Base-by-base conservation (phyloP, 2,888 invertebrate species). In the Subacronicta megacephala region DNA sequence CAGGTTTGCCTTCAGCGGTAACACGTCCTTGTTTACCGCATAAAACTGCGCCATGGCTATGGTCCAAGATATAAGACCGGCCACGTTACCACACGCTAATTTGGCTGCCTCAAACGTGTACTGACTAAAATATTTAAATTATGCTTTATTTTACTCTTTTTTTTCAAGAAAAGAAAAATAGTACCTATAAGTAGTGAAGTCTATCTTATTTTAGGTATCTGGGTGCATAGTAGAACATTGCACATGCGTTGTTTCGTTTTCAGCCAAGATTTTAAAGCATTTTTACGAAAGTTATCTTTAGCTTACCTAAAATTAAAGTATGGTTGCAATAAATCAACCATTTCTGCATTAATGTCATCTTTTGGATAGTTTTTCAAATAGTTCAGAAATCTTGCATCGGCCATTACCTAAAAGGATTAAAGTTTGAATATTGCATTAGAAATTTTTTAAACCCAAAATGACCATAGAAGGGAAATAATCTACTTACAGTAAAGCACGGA, bases 51-150 rank as follows among this genome's bases (percentile, higher is more conserved):
- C 95, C 97, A 98, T 97, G 0, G 97, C 96, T 43, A 96, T 96
- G 2, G 98, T 98, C 98, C 98, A 98, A 1, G 97, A 96, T 57
- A 97, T 95, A 35, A 98, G 90, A 49, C 98, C 98, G 50, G 98
- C 98, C 0, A 98, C 98, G 82, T 98, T 98, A 56, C 98, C 98
- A 83, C 98, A 98, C 81, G 98, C 98, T 53, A 96, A 95, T 90
- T 97, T 97, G 0, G 98, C 98, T 6, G 96, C 96, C 81, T 98
- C 98, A 71, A 96, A 96, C 13, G 96, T 98, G 76, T 98, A 98
- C 55, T 83, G 83, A 36, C 94, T 94, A n/a, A 2, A 63, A 70
- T 17, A 6, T 31, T n/a, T 7, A 31, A 5, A n/a, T 31, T 1
- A 26, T 26, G 26, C 26, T 3, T 26, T 26, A 10, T 26, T 9